These are phyloP conservation scores for Platysternon megacephalum DNA, from an alignment of 2,113 vertebrate genomes.

Conservation along the genomic window DNA sequence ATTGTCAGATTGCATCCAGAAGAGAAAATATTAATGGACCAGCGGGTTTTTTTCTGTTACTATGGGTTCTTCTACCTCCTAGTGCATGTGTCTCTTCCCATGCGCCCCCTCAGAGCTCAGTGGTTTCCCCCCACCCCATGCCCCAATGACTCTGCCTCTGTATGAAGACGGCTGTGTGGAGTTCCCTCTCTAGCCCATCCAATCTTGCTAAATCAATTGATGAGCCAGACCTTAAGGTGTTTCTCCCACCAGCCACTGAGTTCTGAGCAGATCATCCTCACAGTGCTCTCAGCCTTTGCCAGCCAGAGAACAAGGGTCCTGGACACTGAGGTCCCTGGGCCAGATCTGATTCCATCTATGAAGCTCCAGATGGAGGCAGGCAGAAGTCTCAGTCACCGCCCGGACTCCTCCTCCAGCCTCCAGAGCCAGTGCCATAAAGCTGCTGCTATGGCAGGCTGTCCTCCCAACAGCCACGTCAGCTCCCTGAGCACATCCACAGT, in stretches of 20 bases:
- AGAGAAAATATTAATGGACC: not conserved
- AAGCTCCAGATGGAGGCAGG: not conserved
- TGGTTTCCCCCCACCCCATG: not conserved
- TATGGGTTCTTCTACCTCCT: not conserved
- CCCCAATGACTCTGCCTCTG: not conserved
- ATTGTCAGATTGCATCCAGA: not conserved
- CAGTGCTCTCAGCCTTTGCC: not conserved
- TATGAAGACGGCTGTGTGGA: not conserved
- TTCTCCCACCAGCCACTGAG: not conserved
- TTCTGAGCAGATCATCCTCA: not conserved
- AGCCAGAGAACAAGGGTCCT: not conserved
- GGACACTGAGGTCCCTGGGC: not conserved
- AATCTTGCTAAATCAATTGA: not conserved
- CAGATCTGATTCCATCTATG: not conserved
- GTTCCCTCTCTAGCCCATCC: not conserved
- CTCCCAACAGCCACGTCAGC: not conserved
- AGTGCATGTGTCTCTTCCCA: not conserved
- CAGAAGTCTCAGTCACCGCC: not conserved
- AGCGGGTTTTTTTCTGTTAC: not conserved
- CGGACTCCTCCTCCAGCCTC: not conserved
- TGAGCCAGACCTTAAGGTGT: not conserved
- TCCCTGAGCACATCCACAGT: not conserved
- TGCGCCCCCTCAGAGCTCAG: not conserved
- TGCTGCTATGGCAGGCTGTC: not conserved
- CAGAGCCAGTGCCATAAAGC: not conserved